These are phyloP conservation scores for Grammomys dolichurus DNA, from an alignment of 2,113 vertebrate genomes.

Conservation along the genomic window DNA sequence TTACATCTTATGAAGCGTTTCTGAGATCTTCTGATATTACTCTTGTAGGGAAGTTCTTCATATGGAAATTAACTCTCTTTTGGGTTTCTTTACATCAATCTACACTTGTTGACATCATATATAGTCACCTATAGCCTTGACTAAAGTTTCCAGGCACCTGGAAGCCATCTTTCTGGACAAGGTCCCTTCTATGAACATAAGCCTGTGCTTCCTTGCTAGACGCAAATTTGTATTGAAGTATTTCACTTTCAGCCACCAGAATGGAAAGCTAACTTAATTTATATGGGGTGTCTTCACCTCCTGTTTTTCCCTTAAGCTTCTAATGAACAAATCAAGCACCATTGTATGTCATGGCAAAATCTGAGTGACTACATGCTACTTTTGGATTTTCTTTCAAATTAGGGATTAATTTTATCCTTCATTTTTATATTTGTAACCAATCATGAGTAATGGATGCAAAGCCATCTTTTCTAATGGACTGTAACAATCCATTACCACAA, in stretches of 20 bases:
- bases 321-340: background rate
- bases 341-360: rapidly evolving
- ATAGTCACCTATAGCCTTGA: background rate
- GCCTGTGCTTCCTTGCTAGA: background rate
- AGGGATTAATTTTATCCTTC: background rate
- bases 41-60: rapidly evolving
- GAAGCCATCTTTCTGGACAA: background rate
- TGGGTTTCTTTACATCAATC: background rate
- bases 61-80: background rate
- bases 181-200: background rate
- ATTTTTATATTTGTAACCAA: background rate
- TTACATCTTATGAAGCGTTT: background rate
- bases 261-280: background rate
- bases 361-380: background rate
- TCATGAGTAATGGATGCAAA: background rate
- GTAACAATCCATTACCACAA: background rate
- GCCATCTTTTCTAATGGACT: background rate
- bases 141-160: background rate
- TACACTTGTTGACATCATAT: background rate
- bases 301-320: background rate
- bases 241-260: background rate
- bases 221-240: background rate
- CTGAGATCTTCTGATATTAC: background rate
- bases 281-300: background rate
- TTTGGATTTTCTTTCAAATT: background rate